These are phyloP conservation scores for Neoseiulus cucumeris DNA, from an alignment of 1,140 invertebrate species.

Conservation along the genomic window DNA sequence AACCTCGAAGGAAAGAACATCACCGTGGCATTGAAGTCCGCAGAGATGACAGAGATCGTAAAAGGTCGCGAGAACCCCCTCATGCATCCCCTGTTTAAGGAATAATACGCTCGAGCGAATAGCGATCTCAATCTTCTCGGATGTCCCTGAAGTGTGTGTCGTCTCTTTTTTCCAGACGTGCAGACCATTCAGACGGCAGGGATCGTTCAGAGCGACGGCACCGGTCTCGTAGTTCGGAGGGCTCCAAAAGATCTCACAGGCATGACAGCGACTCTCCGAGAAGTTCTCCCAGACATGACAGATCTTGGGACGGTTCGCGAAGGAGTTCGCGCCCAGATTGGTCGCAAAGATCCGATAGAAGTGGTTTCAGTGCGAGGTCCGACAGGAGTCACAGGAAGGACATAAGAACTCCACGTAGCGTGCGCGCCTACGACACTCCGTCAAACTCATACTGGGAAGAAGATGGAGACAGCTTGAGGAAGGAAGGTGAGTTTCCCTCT, in stretches of 20 bases:
- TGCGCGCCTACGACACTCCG: conserved; percentile 23
- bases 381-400: conserved; percentile 12
- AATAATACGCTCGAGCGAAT: too few relatives aligned
- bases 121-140: too few relatives aligned
- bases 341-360: conserved; percentile 20
- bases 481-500: conserved; percentile 10
- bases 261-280: conserved; percentile 9
- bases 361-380: conserved; percentile 20
- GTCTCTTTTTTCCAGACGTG: conserved; percentile 32
- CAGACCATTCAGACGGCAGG: background rate
- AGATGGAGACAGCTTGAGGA: conserved; percentile 30
- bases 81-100: too few relatives aligned
- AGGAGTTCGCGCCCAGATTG: conserved; percentile 9
- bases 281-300: conserved; percentile 18
- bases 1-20: conserved; percentile 42
- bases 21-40: conserved; percentile 10
- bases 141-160: too few relatives aligned
- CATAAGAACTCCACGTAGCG: background rate
- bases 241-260: too few relatives aligned
- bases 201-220: too few relatives aligned
- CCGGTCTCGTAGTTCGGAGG: too few relatives aligned
- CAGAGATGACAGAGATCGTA: conserved; percentile 36
- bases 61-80: too few relatives aligned
- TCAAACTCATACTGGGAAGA: conserved; percentile 67
- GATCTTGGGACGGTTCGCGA: conserved; percentile 13